phyloP scores from a whole-genome alignment of 2,888 invertebrate species.

The Steinernema scapterisci region DNA sequence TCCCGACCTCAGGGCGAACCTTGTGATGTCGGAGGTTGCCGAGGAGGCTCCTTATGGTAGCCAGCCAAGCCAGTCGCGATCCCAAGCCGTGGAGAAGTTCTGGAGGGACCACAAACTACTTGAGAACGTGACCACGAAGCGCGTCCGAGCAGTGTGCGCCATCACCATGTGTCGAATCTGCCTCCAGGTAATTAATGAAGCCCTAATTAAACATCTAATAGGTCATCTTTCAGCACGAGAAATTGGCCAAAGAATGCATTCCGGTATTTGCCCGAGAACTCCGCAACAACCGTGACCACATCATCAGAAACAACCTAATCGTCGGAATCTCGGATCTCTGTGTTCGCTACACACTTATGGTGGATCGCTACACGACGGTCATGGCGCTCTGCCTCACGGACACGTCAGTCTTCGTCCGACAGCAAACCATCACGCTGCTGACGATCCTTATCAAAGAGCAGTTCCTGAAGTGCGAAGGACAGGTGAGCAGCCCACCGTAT shows the following conservation, averaged over 20 bases:
- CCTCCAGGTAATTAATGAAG: slow-evolving; percentile 17
- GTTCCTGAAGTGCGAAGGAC: slow-evolving; percentile 71
- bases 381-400: slow-evolving; percentile 75
- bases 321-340: slow-evolving; percentile 76
- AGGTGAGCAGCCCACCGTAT: slow-evolving; percentile 40
- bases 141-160: slow-evolving; percentile 10
- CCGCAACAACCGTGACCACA: slow-evolving; percentile 71
- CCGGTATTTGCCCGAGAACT: slow-evolving; percentile 75
- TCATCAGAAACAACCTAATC: slow-evolving; percentile 76
- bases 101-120: background rate
- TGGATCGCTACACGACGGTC: slow-evolving; percentile 68
- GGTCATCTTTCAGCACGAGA: slow-evolving; percentile 73
- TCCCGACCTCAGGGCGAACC: background rate
- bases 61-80: background rate
- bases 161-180: slow-evolving; percentile 26
- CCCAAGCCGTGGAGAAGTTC: background rate
- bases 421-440: slow-evolving; percentile 75
- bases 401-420: slow-evolving; percentile 73
- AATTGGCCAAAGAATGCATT: slow-evolving; percentile 74
- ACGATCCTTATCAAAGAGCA: slow-evolving; percentile 78
- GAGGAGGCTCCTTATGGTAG: background rate
- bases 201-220: background rate
- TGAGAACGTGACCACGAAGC: background rate
- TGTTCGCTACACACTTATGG: slow-evolving; percentile 70
- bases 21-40: background rate